Evolutionary conservation across 2,888 invertebrate species (phyloP).

Genomic region (Steinernema scapterisci): DNA sequence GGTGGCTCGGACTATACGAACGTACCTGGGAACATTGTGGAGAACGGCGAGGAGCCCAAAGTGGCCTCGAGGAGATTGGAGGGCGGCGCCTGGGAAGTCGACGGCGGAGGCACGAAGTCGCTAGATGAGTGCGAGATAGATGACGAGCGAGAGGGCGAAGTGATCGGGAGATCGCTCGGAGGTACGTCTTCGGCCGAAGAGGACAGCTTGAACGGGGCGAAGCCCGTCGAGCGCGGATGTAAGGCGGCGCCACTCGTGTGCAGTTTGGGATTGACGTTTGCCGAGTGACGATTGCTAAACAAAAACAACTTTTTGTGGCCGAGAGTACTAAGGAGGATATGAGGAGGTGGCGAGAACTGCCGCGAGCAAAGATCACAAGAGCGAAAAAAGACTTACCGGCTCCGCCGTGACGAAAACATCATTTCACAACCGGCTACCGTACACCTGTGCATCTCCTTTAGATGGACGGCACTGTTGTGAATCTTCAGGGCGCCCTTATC

Average conservation of each 20-base stretch:
- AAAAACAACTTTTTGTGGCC: conserved; percentile 1
- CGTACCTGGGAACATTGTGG: conserved; percentile 25
- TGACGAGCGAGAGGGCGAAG: conserved; percentile 18
- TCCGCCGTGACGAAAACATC: conserved; percentile 59
- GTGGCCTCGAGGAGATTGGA: conserved; percentile 23
- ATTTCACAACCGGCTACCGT: conserved; percentile 75
- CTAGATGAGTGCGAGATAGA: conserved; percentile 5
- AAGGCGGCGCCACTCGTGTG: conserved; percentile 46
- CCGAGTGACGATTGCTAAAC: conserved; percentile 63
- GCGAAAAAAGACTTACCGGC: conserved; percentile 40
- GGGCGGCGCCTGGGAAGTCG: conserved; percentile 29
- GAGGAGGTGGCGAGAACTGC: neutral
- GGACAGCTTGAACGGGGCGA: conserved; percentile 25
- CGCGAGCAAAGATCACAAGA: neutral
- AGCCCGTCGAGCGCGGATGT: conserved; percentile 39
- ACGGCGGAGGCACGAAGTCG: conserved; percentile 10
- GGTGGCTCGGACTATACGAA: neutral
- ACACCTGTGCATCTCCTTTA: conserved; percentile 99
- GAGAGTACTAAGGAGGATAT: neutral
- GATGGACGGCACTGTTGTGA: conserved; percentile 96
- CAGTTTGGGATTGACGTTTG: conserved; percentile 65
- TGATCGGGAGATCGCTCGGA: conserved; percentile 1
- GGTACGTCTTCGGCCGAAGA: neutral
- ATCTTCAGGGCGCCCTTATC: conserved; percentile 99
- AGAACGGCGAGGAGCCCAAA: conserved; percentile 16